Percentiles rank a stretch among this genome's conserved stretches.
Evolutionary conservation across 2,797 vertebrate genomes (phyloP).

Genomic region (Nasua narica): DNA sequence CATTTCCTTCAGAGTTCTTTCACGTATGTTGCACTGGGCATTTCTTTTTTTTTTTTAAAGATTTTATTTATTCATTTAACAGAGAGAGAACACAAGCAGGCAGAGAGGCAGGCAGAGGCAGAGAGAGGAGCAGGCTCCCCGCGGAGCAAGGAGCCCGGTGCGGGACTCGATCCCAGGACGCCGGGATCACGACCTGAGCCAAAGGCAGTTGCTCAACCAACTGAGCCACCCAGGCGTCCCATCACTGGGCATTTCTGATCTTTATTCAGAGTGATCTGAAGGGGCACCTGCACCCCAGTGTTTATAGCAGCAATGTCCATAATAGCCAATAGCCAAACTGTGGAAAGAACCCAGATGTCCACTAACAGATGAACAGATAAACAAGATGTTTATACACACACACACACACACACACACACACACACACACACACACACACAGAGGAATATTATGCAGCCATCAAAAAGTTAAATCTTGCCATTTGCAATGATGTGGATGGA

Average conservation of each 20-base stretch:
- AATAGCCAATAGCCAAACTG: background rate
- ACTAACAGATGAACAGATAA: background rate
- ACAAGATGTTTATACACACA: background rate
- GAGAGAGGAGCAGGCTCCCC: too few species aligned
- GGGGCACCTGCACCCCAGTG: background rate
- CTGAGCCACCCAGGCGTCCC: too few species aligned
- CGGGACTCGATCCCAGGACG: too few species aligned
- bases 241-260: background rate
- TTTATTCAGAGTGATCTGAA: background rate
- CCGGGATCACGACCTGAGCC: too few species aligned
- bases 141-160: too few species aligned
- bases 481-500: background rate
- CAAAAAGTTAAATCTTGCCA: background rate
- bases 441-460: background rate
- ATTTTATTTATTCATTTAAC: too few species aligned
- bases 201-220: too few species aligned
- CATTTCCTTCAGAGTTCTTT: background rate
- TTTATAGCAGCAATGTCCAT: background rate
- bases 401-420: background rate
- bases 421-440: too few species aligned
- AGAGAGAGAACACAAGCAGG: too few species aligned
- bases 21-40: background rate
- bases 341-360: background rate
- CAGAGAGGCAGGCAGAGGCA: too few species aligned
- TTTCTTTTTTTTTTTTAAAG: too few species aligned